Percentiles rank a stretch among this genome's conserved stretches.
phyloP scores from a whole-genome alignment of 2,888 invertebrate species.

The Ditula angustiorana region DNA sequence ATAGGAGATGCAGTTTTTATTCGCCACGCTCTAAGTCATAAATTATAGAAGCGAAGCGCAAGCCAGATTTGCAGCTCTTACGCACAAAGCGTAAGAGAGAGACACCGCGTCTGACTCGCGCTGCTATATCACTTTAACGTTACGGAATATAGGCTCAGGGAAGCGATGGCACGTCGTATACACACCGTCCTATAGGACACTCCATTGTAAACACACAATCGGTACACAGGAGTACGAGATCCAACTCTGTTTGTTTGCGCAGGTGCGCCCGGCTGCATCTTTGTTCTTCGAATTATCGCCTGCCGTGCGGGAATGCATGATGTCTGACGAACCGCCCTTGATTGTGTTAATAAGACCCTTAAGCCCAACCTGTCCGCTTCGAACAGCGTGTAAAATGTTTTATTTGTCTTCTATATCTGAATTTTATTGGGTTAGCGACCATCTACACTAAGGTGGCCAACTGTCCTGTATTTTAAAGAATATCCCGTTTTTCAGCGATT shows the following conservation, averaged over 20 bases:
- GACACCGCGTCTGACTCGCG: too few species aligned
- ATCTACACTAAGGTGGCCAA: too few species aligned
- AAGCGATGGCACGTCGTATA: too few species aligned
- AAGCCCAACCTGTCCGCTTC: constrained; percentile 4
- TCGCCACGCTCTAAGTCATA: too few species aligned
- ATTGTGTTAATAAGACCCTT: constrained; percentile 34
- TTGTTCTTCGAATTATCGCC: constrained; percentile 81
- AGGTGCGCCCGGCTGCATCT: constrained; percentile 69
- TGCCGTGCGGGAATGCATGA: constrained; percentile 57
- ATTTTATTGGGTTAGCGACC: constrained; percentile 26
- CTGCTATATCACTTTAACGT: too few species aligned
- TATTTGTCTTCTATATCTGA: constrained; percentile 22
- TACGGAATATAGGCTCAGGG: too few species aligned
- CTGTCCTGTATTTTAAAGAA: too few species aligned
- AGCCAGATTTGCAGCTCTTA: too few species aligned
- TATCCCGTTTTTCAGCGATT: too few species aligned
- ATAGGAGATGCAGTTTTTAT: too few species aligned
- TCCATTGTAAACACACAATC: constrained; percentile 32
- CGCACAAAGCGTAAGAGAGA: too few species aligned
- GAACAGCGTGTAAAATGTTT: background rate
- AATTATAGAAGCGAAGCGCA: too few species aligned
- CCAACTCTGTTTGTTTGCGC: constrained; percentile 66
- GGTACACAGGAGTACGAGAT: constrained; percentile 28
- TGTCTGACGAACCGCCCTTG: constrained; percentile 46
- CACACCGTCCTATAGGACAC: background rate